Percentiles rank a stretch among this genome's conserved stretches.
Evolutionary conservation across 2,797 vertebrate species (phyloP).

Genomic region (Mormyrops attenuatus): DNA sequence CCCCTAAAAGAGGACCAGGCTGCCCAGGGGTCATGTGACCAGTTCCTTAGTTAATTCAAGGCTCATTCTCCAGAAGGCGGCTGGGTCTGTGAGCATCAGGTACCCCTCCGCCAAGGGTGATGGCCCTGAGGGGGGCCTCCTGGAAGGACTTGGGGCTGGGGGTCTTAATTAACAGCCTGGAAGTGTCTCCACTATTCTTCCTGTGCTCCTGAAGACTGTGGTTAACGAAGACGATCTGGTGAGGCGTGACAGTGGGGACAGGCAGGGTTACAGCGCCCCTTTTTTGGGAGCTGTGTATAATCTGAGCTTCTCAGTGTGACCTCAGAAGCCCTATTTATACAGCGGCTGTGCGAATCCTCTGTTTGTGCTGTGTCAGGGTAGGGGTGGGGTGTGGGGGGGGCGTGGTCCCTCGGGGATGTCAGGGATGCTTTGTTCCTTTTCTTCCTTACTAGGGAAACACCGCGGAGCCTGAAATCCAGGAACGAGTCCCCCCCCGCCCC

Average conservation of each 20-base stretch:
- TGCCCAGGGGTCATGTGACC: not conserved
- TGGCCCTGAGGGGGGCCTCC: not conserved
- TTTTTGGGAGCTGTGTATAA: not conserved
- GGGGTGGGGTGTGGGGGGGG: not conserved
- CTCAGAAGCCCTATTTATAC: constrained; percentile 8
- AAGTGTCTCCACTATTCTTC: not conserved
- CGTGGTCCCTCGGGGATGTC: not conserved
- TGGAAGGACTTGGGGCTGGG: not conserved
- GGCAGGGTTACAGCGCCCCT: not conserved
- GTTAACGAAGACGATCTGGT: not conserved
- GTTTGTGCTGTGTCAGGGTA: constrained; percentile 22
- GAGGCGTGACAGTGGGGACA: not conserved
- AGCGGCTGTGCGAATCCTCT: not conserved
- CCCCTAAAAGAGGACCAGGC: not conserved
- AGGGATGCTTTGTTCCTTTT: not conserved
- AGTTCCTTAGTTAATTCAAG: not conserved
- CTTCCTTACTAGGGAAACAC: not conserved
- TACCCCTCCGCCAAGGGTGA: not conserved
- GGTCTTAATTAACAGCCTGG: not conserved
- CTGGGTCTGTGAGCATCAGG: not conserved
- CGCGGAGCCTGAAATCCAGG: not conserved
- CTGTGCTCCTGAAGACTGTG: not conserved
- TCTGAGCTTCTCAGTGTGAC: not conserved
- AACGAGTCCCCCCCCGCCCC: not conserved
- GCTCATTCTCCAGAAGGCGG: not conserved